A percentile compares a stretch with the other conserved stretches of the same genome.
These are phyloP conservation scores for Bambusicola thoracicus DNA, from an alignment of 2,113 vertebrate species.

Conservation along the genomic window DNA sequence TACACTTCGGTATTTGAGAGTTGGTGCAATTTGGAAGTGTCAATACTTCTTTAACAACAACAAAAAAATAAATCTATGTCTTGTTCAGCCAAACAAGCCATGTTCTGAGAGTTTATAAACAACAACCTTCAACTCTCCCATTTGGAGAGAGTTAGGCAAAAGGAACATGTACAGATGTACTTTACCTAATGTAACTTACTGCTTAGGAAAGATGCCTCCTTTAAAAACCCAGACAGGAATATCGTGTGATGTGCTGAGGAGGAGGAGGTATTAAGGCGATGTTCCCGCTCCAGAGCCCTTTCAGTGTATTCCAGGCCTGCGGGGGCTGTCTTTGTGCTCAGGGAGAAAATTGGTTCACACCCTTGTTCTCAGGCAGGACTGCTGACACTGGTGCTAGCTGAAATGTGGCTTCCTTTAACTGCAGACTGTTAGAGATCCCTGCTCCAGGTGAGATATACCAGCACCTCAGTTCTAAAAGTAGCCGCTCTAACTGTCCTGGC, in stretches of 20 bases:
- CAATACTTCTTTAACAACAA: not conserved
- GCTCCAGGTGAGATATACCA: not conserved
- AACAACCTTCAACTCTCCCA: not conserved
- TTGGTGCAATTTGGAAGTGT: not conserved
- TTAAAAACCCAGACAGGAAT: not conserved
- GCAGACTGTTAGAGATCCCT: not conserved
- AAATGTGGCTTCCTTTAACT: not conserved
- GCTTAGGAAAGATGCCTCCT: not conserved
- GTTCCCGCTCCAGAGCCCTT: not conserved
- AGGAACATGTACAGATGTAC: fast-evolving
- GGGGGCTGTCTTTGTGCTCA: not conserved
- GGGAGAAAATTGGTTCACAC: not conserved
- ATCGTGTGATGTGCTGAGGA: not conserved
- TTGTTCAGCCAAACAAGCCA: not conserved
- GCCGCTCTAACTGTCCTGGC: not conserved
- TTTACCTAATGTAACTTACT: not conserved
- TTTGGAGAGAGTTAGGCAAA: not conserved
- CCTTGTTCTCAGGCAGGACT: not conserved
- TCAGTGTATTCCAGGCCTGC: constrained; percentile 9
- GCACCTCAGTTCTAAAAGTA: not conserved
- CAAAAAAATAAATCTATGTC: not conserved
- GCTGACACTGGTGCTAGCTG: not conserved
- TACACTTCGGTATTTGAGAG: not conserved
- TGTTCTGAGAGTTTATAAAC: not conserved
- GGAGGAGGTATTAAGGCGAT: not conserved